Base-by-base conservation (phyloP, 2,113 vertebrate species). In the Toxotes chatareus region DNA sequence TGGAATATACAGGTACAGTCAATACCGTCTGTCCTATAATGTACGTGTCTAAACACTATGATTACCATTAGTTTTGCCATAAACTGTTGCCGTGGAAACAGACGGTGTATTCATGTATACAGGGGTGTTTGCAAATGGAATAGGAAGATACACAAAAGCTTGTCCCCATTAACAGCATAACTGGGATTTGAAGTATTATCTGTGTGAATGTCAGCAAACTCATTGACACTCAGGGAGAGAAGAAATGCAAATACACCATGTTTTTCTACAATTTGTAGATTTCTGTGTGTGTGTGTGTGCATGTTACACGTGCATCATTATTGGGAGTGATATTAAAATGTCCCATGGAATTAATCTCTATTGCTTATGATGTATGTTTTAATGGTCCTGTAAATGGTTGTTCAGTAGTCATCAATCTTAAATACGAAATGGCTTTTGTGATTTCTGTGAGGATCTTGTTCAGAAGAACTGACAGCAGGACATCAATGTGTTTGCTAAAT, bases 371-470 rank as follows among this genome's bases (percentile, higher is more conserved):
- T 73, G 65, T 62, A 61, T 62, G 55, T 79, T 88, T 86, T 88
- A 83, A 83, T 75, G 31, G 61, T 61, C 23, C 17, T 72, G 46
- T 76, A 59, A 86, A 83, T 87, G 53, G 61, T 78, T 73, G 84
- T 80, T 83, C 63, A 76, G 55, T 72, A 62, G 68, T 76, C 80
- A 81, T 89, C 81, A 67, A 65, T 89, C 70, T 80, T 68, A 65
- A 65, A 85, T 78, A 63, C 70, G n/a, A 76, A 88, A 86, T 69
- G 34, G 76, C 73, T 77, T 79, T 66, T 64, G 59, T 79, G 74
- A 87, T 72, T 80, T 72, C 27, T 40, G 42, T 10, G 7, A 71
- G 23, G 44, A 76, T 73, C 70, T 80, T 51, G 36, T 44, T 71
- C 40, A 56, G 42, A 69, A 67, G 40, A 66, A 57, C 17, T 60